A percentile compares a stretch with the other conserved stretches of the same genome.
phyloP scores from a whole-genome alignment of 2,113 vertebrate species.

The Drymodes brunneopygia region DNA sequence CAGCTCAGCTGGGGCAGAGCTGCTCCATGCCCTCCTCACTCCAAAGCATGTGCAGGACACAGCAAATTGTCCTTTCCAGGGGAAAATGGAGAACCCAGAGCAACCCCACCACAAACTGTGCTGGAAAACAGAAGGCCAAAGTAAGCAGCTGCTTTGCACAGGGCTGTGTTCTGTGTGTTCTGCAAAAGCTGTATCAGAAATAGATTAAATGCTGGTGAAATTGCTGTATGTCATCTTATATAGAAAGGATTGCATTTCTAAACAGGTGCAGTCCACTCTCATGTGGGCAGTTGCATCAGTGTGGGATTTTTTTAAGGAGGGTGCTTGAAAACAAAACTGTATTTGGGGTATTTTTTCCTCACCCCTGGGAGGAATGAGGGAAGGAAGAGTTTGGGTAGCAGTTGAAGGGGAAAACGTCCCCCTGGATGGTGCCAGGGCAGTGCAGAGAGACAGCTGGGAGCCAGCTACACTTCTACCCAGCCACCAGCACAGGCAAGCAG shows the following conservation, averaged over 20 bases:
- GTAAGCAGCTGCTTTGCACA: background rate
- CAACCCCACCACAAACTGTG: background rate
- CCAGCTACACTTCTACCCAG: background rate
- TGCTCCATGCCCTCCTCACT: background rate
- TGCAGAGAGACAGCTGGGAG: background rate
- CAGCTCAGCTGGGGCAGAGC: background rate
- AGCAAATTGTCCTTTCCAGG: background rate
- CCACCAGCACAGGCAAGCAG: background rate
- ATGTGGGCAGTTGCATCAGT: background rate
- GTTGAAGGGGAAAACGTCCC: background rate
- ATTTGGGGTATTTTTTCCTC: background rate
- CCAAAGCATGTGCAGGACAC: accelerated
- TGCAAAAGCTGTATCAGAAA: background rate
- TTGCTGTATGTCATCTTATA: background rate
- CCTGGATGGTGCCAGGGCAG: background rate
- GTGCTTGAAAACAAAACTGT: background rate
- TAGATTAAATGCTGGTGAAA: background rate
- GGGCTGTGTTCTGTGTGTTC: background rate
- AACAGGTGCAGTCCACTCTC: background rate
- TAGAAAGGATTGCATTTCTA: background rate
- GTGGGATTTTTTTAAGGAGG: background rate
- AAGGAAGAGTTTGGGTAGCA: background rate
- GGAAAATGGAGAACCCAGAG: background rate
- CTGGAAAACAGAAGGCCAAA: background rate
- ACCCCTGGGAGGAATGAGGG: background rate